phyloP scores from a whole-genome alignment of 2,797 vertebrate species.

The Lithobates sylvaticus region DNA sequence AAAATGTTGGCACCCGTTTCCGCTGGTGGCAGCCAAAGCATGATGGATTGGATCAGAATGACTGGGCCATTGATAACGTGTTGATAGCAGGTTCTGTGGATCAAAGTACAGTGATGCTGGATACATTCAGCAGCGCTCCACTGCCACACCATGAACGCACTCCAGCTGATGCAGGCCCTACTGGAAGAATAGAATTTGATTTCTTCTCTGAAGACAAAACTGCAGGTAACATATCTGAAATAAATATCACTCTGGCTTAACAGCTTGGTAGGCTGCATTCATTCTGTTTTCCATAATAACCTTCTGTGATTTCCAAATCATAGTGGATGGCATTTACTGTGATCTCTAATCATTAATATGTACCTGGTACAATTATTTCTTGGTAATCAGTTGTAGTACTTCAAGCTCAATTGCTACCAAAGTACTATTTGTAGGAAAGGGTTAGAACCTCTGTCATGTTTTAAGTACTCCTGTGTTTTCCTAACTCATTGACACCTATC shows the following conservation, averaged over 20 bases:
- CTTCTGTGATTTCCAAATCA: too few relatives aligned
- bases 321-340: too few relatives aligned
- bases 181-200: conserved; percentile 80
- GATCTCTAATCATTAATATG: too few relatives aligned
- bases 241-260: background rate
- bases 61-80: conserved; percentile 97
- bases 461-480: too few relatives aligned
- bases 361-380: too few relatives aligned
- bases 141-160: conserved; percentile 91
- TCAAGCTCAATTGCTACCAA: too few relatives aligned
- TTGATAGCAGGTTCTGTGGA: conserved; percentile 92
- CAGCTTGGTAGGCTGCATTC: background rate
- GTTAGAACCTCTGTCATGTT: too few relatives aligned
- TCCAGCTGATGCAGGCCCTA: conserved; percentile 84
- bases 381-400: too few relatives aligned
- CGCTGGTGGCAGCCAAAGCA: conserved; percentile 99
- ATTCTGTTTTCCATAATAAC: too few relatives aligned
- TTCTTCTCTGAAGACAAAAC: conserved; percentile 83
- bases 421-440: too few relatives aligned
- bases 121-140: conserved; percentile 91
- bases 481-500: too few relatives aligned
- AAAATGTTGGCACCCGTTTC: conserved; percentile 88
- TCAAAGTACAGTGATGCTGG: conserved; percentile 89
- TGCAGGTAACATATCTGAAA: conserved; percentile 67
- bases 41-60: conserved; percentile 90